Conservation (phyloP, 1,140 invertebrate species). For the Cataglyphis hispanica region DNA sequence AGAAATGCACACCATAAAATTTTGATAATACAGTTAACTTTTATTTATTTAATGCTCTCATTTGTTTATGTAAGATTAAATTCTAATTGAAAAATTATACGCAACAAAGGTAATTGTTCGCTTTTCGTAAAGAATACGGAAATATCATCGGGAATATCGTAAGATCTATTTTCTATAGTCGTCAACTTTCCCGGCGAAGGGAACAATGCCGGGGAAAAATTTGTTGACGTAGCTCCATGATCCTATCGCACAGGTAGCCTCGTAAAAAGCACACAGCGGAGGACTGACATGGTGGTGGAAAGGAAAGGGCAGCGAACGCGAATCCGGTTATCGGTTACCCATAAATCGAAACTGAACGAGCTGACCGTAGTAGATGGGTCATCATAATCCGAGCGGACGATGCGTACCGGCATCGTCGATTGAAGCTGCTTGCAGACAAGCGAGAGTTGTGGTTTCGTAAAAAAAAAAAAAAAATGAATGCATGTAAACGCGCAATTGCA, state of each 20-base stretch:
- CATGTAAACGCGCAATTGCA: not conserved
- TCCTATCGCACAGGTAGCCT: slow-evolving; percentile 64
- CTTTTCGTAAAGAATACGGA: not conserved
- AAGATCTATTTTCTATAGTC: slow-evolving; percentile 30
- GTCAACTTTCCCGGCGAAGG: not conserved
- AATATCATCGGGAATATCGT: not conserved
- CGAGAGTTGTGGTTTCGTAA: slow-evolving; percentile 38
- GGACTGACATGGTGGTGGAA: slow-evolving; percentile 46
- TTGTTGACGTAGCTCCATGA: slow-evolving; percentile 45
- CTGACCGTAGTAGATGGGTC: slow-evolving; percentile 74
- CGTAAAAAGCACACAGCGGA: slow-evolving; percentile 67
- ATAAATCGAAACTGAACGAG: slow-evolving; percentile 76
- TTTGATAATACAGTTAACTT: not conserved
- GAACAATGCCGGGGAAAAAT: slow-evolving; percentile 42
- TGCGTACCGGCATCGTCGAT: slow-evolving; percentile 66
- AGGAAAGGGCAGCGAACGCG: slow-evolving; percentile 43
- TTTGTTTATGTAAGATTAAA: not conserved
- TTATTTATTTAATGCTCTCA: not conserved
- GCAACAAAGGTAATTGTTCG: not conserved
- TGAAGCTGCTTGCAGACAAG: slow-evolving; percentile 44
- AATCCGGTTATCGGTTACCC: slow-evolving; percentile 76
- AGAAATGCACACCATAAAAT: not conserved
- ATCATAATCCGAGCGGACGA: slow-evolving; percentile 71
- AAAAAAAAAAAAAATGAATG: not conserved
- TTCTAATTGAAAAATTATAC: not conserved